Percentiles rank a stretch among this genome's conserved stretches.
phyloP scores from a whole-genome alignment of 1,140 invertebrate genomes.

The Maconellicoccus hirsutus region DNA sequence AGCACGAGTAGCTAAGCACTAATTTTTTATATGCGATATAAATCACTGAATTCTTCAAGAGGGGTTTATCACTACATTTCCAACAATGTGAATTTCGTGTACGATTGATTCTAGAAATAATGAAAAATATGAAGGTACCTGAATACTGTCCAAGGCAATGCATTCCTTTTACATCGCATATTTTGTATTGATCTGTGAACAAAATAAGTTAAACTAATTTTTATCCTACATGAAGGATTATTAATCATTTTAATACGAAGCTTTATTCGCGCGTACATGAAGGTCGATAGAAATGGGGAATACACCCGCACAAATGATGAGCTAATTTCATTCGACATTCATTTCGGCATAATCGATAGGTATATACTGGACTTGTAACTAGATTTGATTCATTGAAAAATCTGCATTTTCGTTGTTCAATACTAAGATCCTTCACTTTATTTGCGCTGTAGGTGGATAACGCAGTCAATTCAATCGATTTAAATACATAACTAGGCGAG shows the following conservation, averaged over 20 bases:
- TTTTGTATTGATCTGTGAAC: conserved; percentile 40
- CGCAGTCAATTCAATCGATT: conserved; percentile 35
- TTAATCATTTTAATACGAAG: neutral
- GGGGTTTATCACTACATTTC: no score
- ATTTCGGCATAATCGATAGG: conserved; percentile 50
- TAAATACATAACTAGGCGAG: conserved; percentile 37
- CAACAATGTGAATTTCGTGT: no score
- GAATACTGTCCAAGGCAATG: conserved; percentile 44
- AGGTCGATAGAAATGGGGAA: conserved; percentile 49
- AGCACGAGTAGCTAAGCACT: no score
- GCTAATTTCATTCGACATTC: conserved; percentile 49
- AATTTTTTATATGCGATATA: no score
- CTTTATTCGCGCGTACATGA: conserved; percentile 1
- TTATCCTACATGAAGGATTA: neutral
- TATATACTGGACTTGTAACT: conserved; percentile 47
- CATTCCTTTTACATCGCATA: conserved; percentile 46
- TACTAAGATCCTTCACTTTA: conserved; percentile 36
- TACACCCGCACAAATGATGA: conserved; percentile 45
- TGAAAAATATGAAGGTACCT: conserved; percentile 37
- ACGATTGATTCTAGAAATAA: no score
- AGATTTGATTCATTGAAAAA: conserved; percentile 49
- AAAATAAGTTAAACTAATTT: neutral
- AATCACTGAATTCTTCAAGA: no score
- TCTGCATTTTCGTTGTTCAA: conserved; percentile 48
- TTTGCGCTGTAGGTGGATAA: conserved; percentile 36